A percentile compares a stretch with the other conserved stretches of the same genome.
These are phyloP conservation scores for Limonius californicus DNA, from an alignment of 1,140 invertebrate genomes.

Conservation along the genomic window DNA sequence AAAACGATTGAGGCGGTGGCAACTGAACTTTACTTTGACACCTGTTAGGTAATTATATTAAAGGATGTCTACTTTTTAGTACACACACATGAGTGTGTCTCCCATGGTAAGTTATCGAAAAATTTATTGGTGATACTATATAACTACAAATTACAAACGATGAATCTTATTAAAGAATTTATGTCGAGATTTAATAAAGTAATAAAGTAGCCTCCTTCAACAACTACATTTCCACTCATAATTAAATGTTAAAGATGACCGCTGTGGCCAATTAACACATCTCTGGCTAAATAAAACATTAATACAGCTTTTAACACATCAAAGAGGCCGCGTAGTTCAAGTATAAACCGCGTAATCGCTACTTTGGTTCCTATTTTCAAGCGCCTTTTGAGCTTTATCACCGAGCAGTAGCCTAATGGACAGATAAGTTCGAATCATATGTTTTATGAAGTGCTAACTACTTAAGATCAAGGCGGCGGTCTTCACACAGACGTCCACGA, in stretches of 20 bases:
- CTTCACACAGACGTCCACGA: not conserved
- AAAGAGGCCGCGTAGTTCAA: conserved; percentile 26
- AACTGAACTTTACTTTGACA: too few species aligned
- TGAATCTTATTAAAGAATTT: too few species aligned
- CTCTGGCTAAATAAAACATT: conserved; percentile 36
- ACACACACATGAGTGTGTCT: too few species aligned
- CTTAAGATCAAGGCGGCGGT: conserved; percentile 33
- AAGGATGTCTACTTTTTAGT: too few species aligned
- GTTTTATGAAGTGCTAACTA: conserved; percentile 41
- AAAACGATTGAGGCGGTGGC: too few species aligned
- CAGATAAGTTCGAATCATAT: conserved; percentile 40
- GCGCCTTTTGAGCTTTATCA: not conserved
- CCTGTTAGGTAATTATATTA: too few species aligned
- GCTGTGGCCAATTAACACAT: conserved; percentile 37
- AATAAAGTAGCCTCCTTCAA: too few species aligned
- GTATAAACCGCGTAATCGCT: conserved; percentile 19
- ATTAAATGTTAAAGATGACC: conserved; percentile 1
- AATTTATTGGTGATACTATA: too few species aligned
- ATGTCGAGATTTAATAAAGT: too few species aligned
- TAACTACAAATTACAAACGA: too few species aligned
- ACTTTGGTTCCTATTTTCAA: conserved; percentile 9
- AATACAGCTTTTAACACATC: conserved; percentile 43
- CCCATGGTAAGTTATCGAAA: too few species aligned
- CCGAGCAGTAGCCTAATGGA: conserved; percentile 35
- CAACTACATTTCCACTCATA: too few species aligned